Evolutionary conservation across 2,888 invertebrate genomes (phyloP), one percentile per base, ranked within the genome.

Genomic region (Andrena bucephala): DNA sequence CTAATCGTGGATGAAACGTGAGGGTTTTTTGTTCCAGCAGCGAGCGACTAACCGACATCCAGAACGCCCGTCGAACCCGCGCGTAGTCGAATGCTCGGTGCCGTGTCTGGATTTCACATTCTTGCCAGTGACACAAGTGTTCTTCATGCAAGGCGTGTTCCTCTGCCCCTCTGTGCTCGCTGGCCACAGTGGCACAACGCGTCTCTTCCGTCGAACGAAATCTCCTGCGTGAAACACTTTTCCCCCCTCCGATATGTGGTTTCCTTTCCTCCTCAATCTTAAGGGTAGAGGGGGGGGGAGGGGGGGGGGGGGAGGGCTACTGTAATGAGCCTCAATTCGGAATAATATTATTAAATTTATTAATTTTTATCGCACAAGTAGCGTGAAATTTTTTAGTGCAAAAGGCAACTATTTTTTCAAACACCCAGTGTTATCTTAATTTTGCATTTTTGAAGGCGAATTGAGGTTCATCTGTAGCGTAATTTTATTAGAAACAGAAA

Each of bases 81-180:
- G 52, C 24, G 72, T 57, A 57, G 59, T 16, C 70, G 78, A 66
- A 16, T 57, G 68, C 42, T 50, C 63, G 60, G 57, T 63, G 66
- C 62, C 71, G 68, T 86, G 83, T 81, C 86, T 81, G 78, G 78
- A 86, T 77, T 86, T 85, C 83, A 83, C 80, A 86, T 88, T 83
- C 83, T 79, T 81, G 57, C 60, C 63, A 50, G 77, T 67, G 65
- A 71, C 76, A 65, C 68, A 65, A 79, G 86, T 85, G 85, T 86
- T 88, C 77, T 81, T 88, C 79, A 85, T 87, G 88, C 88, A 76
- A 83, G 71, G 62, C 88, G 83, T 73, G 87, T 85, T 75, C 50
- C 77, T 33, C 59, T 57, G 77, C 57, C 73, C 48, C 73, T 42
- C 42, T 42, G 73, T 60, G 84, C 72, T 82, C 76, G 65, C 83